Percentiles rank a stretch among this genome's conserved stretches.
Evolutionary conservation across 1,140 invertebrate species (phyloP).

Genomic region (Contarinia nasturtii): DNA sequence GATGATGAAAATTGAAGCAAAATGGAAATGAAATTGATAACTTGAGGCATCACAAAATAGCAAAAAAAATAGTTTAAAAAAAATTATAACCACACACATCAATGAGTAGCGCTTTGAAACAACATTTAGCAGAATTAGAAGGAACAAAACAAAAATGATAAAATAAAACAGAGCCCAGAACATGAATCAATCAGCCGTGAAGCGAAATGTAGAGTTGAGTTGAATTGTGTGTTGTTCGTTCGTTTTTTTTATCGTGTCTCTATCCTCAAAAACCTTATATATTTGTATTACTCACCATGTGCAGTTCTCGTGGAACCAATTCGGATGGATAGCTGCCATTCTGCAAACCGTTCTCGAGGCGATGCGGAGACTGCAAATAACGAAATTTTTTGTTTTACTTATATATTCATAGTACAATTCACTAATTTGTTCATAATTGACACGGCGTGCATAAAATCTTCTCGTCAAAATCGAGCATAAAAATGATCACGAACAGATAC

Average conservation of each 20-base stretch:
- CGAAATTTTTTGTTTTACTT: too few species aligned
- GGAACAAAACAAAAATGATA: not conserved
- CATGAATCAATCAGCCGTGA: not conserved
- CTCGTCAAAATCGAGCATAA: too few species aligned
- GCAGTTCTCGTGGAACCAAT: slow-evolving; percentile 26
- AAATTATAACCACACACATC: slow-evolving; percentile 11
- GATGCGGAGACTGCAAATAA: slow-evolving; percentile 3
- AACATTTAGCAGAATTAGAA: too few species aligned
- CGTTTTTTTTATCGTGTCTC: too few species aligned
- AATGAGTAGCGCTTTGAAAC: too few species aligned
- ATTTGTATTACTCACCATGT: slow-evolving; percentile 25
- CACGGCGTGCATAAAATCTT: too few species aligned
- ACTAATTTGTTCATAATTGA: too few species aligned
- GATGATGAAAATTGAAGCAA: slow-evolving; percentile 22
- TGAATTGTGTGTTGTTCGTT: too few species aligned
- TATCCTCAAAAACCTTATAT: too few species aligned
- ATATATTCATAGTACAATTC: too few species aligned
- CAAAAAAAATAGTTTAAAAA: slow-evolving; percentile 17
- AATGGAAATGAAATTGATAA: slow-evolving; percentile 14
- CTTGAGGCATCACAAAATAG: slow-evolving; percentile 14
- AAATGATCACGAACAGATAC: too few species aligned
- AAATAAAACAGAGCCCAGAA: not conserved
- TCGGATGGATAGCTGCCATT: slow-evolving; percentile 14
- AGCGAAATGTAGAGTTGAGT: too few species aligned
- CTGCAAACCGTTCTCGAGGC: slow-evolving; percentile 3